phyloP scores from a whole-genome alignment of 2,113 vertebrate species.

The Rhabdomys dilectus region DNA sequence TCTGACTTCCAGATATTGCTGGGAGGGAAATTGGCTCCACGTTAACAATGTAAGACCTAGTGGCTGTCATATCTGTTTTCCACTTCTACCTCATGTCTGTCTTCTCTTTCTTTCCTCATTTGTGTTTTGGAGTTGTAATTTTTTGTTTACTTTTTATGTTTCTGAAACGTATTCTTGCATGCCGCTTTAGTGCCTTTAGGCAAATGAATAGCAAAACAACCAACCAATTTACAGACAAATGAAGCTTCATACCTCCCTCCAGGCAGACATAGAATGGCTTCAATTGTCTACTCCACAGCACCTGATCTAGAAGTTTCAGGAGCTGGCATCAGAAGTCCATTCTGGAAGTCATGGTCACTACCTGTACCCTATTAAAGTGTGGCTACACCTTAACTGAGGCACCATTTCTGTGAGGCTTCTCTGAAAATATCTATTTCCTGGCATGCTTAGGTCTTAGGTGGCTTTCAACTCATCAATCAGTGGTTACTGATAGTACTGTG shows the following conservation, averaged over 20 bases:
- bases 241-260: neutral
- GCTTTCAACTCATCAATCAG: conserved; percentile 74
- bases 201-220: conserved; percentile 30
- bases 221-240: neutral
- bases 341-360: conserved; percentile 33
- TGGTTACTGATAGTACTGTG: conserved; percentile 59
- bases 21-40: neutral
- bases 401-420: conserved; percentile 70
- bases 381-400: neutral
- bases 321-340: neutral
- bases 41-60: neutral
- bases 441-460: conserved; percentile 17
- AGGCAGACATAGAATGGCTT: neutral
- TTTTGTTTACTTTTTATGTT: neutral
- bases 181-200: neutral
- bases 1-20: neutral
- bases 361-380: neutral
- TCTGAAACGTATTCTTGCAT: neutral
- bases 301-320: conserved; percentile 5
- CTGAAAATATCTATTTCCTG: conserved; percentile 65
- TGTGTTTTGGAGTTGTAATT: neutral
- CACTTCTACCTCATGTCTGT: neutral
- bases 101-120: neutral
- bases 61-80: neutral
- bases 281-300: neutral